Conservation (phyloP, 2,888 invertebrate species). For the Molorchus minor region DNA sequence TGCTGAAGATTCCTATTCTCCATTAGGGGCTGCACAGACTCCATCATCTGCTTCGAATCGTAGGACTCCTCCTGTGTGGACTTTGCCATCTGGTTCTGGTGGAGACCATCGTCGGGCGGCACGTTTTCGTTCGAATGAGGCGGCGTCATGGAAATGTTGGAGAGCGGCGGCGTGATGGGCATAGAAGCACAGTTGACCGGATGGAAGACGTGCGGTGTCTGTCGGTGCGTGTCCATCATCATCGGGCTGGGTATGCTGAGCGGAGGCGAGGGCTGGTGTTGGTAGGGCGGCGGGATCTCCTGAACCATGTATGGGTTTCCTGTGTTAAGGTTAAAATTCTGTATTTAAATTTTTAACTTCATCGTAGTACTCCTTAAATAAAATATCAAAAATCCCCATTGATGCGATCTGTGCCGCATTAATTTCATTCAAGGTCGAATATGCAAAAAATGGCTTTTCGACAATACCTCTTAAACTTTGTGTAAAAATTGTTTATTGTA, state of each 20-base stretch:
- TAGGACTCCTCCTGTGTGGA: constrained; percentile 14
- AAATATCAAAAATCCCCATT: too few species aligned
- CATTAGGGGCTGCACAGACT: constrained; percentile 30
- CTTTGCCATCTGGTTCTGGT: background rate
- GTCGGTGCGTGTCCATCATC: constrained; percentile 41
- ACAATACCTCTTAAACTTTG: too few species aligned
- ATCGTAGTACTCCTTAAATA: too few species aligned
- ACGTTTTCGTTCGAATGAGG: constrained; percentile 49
- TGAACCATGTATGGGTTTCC: constrained; percentile 42
- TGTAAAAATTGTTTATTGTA: too few species aligned
- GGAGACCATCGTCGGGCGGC: constrained; percentile 41
- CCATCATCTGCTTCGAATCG: constrained; percentile 27
- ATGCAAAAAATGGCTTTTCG: too few species aligned
- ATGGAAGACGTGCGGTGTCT: constrained; percentile 37
- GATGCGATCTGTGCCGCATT: too few species aligned
- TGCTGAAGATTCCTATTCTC: constrained; percentile 34
- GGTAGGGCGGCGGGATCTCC: constrained; percentile 32
- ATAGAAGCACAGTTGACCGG: constrained; percentile 29
- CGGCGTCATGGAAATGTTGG: constrained; percentile 40
- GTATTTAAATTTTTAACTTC: too few species aligned
- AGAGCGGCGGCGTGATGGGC: constrained; percentile 39
- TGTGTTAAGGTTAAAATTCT: background rate
- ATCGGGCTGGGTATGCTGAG: constrained; percentile 39
- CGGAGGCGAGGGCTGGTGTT: constrained; percentile 37
- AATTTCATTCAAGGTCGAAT: too few species aligned